A percentile compares a stretch with the other conserved stretches of the same genome.
Evolutionary conservation across 2,797 vertebrate genomes (phyloP).

Genomic region (Hylomyscus alleni): DNA sequence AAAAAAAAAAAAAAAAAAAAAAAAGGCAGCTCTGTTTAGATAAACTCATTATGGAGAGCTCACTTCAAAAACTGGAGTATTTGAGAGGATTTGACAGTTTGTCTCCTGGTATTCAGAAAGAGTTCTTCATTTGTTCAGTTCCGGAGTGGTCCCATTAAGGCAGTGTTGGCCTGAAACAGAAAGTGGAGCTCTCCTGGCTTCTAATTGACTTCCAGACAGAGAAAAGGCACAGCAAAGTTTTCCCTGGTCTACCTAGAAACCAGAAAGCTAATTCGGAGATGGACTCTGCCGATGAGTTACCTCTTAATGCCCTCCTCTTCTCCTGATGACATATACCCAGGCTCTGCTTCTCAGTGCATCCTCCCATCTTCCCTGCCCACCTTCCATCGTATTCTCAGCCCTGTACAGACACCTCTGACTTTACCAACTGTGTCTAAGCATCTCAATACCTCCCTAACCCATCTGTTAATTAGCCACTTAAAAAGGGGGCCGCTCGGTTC

Average conservation of each 20-base stretch:
- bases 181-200: background rate
- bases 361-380: background rate
- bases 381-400: background rate
- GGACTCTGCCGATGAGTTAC: background rate
- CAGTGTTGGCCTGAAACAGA: background rate
- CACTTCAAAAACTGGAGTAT: conserved; percentile 29
- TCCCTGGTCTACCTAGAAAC: conserved; percentile 54
- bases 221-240: background rate
- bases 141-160: background rate
- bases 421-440: background rate
- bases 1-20: background rate
- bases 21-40: conserved; percentile 34
- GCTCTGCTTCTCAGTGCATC: background rate
- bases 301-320: background rate
- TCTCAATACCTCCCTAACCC: conserved; percentile 57
- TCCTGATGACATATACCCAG: background rate
- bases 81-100: conserved; percentile 22
- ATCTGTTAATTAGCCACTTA: conserved; percentile 68
- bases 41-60: conserved; percentile 30
- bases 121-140: conserved; percentile 10
- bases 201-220: conserved; percentile 58
- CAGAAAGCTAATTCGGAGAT: background rate
- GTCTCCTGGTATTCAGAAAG: background rate
- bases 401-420: background rate
- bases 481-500: conserved; percentile 21